Conservation (phyloP, 2,888 invertebrate genomes). For the Zele albiditarsus region DNA sequence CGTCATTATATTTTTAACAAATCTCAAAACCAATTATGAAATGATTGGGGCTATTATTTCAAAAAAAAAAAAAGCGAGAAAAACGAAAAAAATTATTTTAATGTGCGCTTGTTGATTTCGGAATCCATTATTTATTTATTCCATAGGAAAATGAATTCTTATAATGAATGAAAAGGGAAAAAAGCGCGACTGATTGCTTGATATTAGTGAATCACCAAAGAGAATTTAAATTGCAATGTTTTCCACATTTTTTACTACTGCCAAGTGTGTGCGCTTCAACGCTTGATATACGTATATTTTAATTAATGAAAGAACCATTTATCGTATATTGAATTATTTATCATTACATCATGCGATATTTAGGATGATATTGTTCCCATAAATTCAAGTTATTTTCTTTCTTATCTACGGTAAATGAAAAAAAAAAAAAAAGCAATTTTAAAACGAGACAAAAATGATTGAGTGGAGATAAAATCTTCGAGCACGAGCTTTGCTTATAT, state of each 20-base stretch:
- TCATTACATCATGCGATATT: neutral
- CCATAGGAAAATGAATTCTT: neutral
- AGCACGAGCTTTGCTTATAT: constrained; percentile 50
- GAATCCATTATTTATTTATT: neutral
- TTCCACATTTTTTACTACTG: constrained; percentile 47
- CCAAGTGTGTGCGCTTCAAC: constrained; percentile 49
- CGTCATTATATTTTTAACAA: constrained; percentile 5
- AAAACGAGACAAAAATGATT: constrained; percentile 1
- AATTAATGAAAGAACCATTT: constrained; percentile 20
- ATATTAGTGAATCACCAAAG: constrained; percentile 45
- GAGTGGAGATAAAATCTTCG: constrained; percentile 38
- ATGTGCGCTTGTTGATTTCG: neutral
- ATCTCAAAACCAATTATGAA: neutral
- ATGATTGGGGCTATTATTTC: neutral
- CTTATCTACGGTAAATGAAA: neutral
- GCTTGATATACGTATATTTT: constrained; percentile 47
- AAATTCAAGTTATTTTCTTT: constrained; percentile 4
- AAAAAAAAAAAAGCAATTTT: neutral
- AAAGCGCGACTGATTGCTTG: constrained; percentile 25
- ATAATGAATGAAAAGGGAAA: neutral
- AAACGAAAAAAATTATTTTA: neutral
- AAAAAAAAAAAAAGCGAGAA: neutral
- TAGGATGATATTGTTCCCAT: neutral
- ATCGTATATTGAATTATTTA: constrained; percentile 18
- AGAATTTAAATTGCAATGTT: constrained; percentile 42